phyloP scores from a whole-genome alignment of 1,140 invertebrate genomes.

The Fopius arisanus region DNA sequence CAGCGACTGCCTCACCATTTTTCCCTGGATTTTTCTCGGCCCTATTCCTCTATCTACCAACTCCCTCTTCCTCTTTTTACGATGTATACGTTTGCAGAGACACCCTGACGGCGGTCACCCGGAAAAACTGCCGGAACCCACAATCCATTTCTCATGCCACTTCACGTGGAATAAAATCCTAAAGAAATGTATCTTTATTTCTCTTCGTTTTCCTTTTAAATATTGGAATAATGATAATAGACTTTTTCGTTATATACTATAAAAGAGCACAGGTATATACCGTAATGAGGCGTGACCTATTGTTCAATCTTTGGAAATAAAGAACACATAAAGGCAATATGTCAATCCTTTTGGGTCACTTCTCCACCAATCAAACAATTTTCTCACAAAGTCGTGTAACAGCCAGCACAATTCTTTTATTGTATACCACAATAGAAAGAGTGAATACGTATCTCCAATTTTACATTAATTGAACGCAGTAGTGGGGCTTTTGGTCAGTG shows the following conservation, averaged over 20 bases:
- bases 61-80: background rate
- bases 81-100: constrained; percentile 12
- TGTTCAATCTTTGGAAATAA: too few relatives aligned
- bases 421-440: background rate
- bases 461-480: background rate
- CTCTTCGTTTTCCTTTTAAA: background rate
- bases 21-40: constrained; percentile 35
- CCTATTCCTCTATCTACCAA: background rate
- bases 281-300: too few relatives aligned
- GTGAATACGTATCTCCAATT: background rate
- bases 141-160: constrained; percentile 30
- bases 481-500: background rate
- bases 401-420: background rate
- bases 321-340: too few relatives aligned
- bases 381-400: background rate
- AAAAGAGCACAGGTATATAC: too few relatives aligned
- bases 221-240: background rate
- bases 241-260: too few relatives aligned
- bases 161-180: background rate
- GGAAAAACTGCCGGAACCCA: constrained; percentile 30
- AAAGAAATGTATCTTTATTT: background rate
- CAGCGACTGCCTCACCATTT: constrained; percentile 10
- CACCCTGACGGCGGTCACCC: constrained; percentile 12
- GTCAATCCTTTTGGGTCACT: too few relatives aligned
- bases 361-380: background rate